Evolutionary conservation across 2,113 vertebrate species (phyloP), one percentile per base, ranked within the genome.

Genomic region (Gambusia affinis): DNA sequence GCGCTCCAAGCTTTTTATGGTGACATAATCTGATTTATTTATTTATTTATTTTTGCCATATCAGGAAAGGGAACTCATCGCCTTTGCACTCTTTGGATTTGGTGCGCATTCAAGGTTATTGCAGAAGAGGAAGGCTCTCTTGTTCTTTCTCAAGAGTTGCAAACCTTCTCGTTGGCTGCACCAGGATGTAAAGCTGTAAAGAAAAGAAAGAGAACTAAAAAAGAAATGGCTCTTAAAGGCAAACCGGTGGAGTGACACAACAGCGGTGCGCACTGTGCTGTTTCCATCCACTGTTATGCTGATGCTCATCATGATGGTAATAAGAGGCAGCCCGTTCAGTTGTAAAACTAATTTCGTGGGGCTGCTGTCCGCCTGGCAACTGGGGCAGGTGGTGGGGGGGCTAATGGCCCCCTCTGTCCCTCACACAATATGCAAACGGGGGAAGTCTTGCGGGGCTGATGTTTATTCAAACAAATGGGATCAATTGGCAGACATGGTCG

Each of bases 381-480:
- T 4, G 66, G 73, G 79, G 63, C 39, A 51, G 67, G 7, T 8
- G 8, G 33, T 8, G 33, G 33, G 33, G 75, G 17, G 44, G 44
- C 17, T 47, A 47, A 47, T 47, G 17, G 44, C 44, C 17, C 17
- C 17, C 44, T 19, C 42, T 44, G 60, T 73, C 66, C 66, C 72
- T 77, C 74, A 60, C 69, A 82, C 78, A 71, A 60, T 70, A 84
- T 92, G 88, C 85, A 87, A 91, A 93, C 79, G 12, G 4, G 0
- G 14, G 63, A 35, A 85, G 88, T 83, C 71, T 73, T 19, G 1
- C 22, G 24, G 80, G 63, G 72, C 68, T 60, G 60, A 88, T 93
- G 90, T 94, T 95, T 92, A 92, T 87, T 92, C 90, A 87, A 84
- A 76, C 81, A 90, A 74, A 93, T 89, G 82, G 92, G 91, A 91